Percentiles rank a stretch among this genome's conserved stretches.
Conservation (phyloP, 2,113 vertebrate species). For the Pollachius pollachius region DNA sequence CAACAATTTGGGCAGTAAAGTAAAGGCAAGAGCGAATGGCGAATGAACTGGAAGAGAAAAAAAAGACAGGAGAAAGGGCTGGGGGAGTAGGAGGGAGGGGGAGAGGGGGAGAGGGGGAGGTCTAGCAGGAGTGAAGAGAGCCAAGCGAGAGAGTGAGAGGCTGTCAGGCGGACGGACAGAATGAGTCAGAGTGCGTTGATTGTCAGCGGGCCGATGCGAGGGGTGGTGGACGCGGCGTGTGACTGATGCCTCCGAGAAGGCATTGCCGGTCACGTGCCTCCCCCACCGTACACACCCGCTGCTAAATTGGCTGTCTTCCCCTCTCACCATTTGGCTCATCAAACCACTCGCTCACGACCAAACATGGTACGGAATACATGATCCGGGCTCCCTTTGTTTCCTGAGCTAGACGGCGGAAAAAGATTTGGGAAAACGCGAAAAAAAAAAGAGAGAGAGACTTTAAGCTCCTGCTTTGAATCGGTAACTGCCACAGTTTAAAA, state of each 20-base stretch:
- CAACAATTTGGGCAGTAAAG: no score
- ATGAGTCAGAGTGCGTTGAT: constrained; percentile 13
- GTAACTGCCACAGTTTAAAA: no score
- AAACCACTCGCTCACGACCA: constrained; percentile 63
- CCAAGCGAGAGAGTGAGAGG: neutral
- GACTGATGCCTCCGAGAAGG: constrained; percentile 53
- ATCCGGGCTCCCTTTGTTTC: constrained; percentile 23
- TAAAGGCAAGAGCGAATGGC: constrained; percentile 4
- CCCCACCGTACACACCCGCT: constrained; percentile 44
- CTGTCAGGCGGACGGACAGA: constrained; percentile 14
- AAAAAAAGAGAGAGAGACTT: no score
- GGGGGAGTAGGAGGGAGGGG: neutral
- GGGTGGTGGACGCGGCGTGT: constrained; percentile 53
- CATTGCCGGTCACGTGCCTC: constrained; percentile 46
- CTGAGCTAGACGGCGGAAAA: neutral
- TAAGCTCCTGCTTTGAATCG: no score
- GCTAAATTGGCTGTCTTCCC: constrained; percentile 72
- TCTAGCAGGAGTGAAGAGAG: neutral
- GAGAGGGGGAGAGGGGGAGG: neutral
- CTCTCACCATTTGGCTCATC: constrained; percentile 63
- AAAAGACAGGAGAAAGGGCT: neutral
- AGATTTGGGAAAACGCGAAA: constrained; percentile 4
- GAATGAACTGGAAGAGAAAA: constrained; percentile 10
- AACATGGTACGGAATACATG: constrained; percentile 54
- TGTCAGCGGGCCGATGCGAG: constrained; percentile 30